Conservation (phyloP, 2,888 invertebrate species). For the Melanchra persicariae region DNA sequence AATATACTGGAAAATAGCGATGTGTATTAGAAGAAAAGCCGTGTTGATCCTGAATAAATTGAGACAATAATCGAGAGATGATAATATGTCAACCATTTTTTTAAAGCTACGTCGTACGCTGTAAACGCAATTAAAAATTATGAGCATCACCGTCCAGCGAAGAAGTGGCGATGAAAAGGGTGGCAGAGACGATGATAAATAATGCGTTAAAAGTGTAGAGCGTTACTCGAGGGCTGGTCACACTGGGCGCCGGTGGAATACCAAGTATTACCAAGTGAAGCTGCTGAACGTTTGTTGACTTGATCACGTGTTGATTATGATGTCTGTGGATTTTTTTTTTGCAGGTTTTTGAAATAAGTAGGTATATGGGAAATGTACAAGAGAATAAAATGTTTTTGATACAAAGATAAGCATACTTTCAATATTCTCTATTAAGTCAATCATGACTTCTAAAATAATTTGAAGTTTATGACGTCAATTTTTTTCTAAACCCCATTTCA, state of each 20-base stretch:
- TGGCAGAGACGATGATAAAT: constrained; percentile 81
- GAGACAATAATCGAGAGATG: not conserved
- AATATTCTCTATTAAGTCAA: not conserved
- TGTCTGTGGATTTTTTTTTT: not conserved
- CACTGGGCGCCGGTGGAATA: constrained; percentile 46
- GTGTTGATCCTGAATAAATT: no score
- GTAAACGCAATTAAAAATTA: constrained; percentile 66
- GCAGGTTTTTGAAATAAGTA: no score
- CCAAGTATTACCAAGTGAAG: constrained; percentile 54
- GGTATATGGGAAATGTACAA: no score
- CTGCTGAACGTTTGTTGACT: constrained; percentile 24
- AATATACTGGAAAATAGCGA: no score
- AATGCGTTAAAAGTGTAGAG: constrained; percentile 84
- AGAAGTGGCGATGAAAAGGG: constrained; percentile 80
- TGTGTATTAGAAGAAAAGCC: no score
- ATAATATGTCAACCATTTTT: no score
- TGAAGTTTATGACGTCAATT: no score
- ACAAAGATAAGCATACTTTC: no score
- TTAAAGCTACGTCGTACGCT: constrained; percentile 52
- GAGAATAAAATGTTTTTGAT: no score
- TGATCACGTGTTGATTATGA: constrained; percentile 48
- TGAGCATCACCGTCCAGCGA: constrained; percentile 71
- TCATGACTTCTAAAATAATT: not conserved
- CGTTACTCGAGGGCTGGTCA: constrained; percentile 70
- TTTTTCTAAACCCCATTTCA: no score